A percentile compares a stretch with the other conserved stretches of the same genome.
phyloP scores from a whole-genome alignment of 2,113 vertebrate species.

The Myrmophylax atrothorax region DNA sequence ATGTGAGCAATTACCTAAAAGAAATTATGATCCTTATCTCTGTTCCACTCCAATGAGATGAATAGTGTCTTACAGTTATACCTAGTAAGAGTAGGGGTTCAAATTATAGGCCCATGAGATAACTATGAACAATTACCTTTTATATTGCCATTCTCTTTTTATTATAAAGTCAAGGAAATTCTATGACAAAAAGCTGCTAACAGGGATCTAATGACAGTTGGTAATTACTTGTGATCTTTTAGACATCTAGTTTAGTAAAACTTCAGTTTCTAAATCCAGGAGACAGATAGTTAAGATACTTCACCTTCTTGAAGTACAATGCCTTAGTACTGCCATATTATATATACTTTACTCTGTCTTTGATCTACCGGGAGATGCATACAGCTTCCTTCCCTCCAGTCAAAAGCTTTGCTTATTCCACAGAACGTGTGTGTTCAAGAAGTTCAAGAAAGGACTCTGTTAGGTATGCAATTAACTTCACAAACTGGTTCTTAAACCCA shows the following conservation, averaged over 20 bases:
- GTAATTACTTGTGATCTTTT: neutral
- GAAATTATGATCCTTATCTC: neutral
- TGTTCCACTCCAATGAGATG: neutral
- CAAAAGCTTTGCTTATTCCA: conserved; percentile 6
- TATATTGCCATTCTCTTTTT: neutral
- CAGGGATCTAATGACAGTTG: neutral
- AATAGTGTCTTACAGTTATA: neutral
- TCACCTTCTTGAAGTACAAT: neutral
- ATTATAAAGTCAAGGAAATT: neutral
- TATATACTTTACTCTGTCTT: neutral
- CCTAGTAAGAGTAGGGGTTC: neutral
- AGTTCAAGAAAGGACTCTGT: neutral
- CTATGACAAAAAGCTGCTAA: neutral
- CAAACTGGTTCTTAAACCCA: neutral
- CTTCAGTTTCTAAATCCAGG: neutral
- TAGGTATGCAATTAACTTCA: neutral
- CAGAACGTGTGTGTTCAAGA: neutral
- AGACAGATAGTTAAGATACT: neutral
- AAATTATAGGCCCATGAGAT: neutral
- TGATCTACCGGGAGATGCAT: neutral
- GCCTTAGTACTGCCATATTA: neutral
- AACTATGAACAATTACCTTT: neutral
- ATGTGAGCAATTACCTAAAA: neutral
- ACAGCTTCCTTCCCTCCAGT: conserved; percentile 15
- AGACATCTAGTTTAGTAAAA: neutral